Evolutionary conservation across 2,888 invertebrate genomes (phyloP).

Genomic region (Lapara coniferarum): DNA sequence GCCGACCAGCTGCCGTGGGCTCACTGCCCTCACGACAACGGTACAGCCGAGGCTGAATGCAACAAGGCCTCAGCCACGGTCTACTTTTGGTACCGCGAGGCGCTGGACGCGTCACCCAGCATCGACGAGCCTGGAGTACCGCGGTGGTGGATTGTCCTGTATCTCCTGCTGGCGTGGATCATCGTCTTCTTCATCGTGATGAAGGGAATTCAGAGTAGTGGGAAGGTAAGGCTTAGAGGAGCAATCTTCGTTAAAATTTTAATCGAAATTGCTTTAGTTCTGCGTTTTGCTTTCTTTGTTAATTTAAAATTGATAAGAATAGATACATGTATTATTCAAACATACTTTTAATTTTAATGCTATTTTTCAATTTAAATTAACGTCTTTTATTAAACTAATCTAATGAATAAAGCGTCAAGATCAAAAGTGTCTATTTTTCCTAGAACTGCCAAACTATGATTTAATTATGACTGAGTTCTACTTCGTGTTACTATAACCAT

Average conservation of each 20-base stretch:
- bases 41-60: slow-evolving; percentile 89
- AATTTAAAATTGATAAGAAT: too few species aligned
- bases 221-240: slow-evolving; percentile 85
- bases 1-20: slow-evolving; percentile 90
- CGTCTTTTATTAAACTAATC: too few species aligned
- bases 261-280: too few species aligned
- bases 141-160: slow-evolving; percentile 96
- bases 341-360: too few species aligned
- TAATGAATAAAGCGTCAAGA: too few species aligned
- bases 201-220: slow-evolving; percentile 98
- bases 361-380: too few species aligned
- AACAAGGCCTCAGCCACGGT: slow-evolving; percentile 93
- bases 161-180: slow-evolving; percentile 93
- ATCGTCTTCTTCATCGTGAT: slow-evolving; percentile 97
- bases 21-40: slow-evolving; percentile 88
- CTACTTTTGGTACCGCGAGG: slow-evolving; percentile 96
- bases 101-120: slow-evolving; percentile 93
- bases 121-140: slow-evolving; percentile 93
- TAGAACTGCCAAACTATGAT: too few species aligned
- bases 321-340: too few species aligned
- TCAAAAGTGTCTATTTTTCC: too few species aligned
- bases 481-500: too few species aligned
- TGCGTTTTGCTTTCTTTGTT: too few species aligned
- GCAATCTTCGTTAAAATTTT: neutral
- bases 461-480: too few species aligned